These are phyloP conservation scores for Drosophila prosaltans DNA, from an alignment of 1,140 invertebrate genomes.

Conservation along the genomic window DNA sequence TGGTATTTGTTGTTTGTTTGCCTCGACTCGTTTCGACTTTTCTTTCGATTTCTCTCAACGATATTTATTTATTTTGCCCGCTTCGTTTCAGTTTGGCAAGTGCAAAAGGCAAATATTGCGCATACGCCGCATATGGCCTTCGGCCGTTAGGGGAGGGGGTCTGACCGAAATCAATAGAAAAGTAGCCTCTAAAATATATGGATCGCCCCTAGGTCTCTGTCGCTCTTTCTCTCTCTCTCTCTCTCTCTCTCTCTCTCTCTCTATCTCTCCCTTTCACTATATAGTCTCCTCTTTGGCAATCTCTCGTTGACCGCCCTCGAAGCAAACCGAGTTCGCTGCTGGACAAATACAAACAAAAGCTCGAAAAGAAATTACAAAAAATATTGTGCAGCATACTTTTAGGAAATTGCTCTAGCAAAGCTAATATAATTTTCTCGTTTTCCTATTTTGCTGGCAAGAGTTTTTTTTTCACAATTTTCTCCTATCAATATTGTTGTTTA, in stretches of 20 bases:
- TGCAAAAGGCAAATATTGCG: constrained; percentile 62
- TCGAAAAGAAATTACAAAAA: constrained; percentile 54
- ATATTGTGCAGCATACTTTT: constrained; percentile 54
- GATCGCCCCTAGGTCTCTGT: constrained; percentile 15
- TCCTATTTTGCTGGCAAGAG: constrained; percentile 7
- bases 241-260: neutral
- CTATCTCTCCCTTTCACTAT: neutral
- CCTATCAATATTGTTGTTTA: constrained; percentile 24
- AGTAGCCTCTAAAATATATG: constrained; percentile 39
- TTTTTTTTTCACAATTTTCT: constrained; percentile 33
- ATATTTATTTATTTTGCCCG: constrained; percentile 61
- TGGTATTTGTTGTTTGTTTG: constrained; percentile 34
- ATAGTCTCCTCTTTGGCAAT: too few species aligned
- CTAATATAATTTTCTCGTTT: constrained; percentile 33
- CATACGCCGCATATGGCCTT: constrained; percentile 58
- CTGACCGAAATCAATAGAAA: constrained; percentile 54
- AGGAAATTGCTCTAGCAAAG: constrained; percentile 44
- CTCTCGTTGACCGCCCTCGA: neutral
- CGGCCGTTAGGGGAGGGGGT: neutral
- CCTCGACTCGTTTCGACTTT: constrained; percentile 8
- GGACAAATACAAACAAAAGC: constrained; percentile 29
- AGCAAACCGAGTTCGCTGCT: constrained; percentile 6
- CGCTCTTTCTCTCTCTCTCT: too few species aligned
- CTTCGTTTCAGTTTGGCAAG: constrained; percentile 35
- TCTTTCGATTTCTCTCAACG: constrained; percentile 15